phyloP scores from a whole-genome alignment of 2,113 vertebrate genomes.

The Meriones unguiculatus region DNA sequence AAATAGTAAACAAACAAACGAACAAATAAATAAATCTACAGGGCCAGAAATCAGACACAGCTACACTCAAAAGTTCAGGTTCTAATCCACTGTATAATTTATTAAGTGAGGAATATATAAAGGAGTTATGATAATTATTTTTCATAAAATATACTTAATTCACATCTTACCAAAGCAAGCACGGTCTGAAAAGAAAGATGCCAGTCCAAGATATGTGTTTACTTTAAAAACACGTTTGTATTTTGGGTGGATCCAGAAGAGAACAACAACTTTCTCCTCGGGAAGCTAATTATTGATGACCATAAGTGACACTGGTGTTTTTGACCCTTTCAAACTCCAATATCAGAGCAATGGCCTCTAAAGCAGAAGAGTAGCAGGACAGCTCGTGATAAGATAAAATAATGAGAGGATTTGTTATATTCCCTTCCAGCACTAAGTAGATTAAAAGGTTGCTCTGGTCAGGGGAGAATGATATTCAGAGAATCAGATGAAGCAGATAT shows the following conservation, averaged over 20 bases:
- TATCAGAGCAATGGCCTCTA: not conserved
- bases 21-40: not conserved
- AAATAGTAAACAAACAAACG: not conserved
- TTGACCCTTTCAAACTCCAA: not conserved
- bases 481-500: conserved; percentile 48
- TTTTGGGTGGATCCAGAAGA: not conserved
- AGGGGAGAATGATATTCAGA: conserved; percentile 37
- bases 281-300: not conserved
- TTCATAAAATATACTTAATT: not conserved
- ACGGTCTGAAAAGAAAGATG: not conserved
- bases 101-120: not conserved
- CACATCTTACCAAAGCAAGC: not conserved
- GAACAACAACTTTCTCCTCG: not conserved
- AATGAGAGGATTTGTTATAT: conserved; percentile 15
- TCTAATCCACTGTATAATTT: not conserved
- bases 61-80: not conserved
- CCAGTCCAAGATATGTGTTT: not conserved
- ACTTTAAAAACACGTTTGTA: not conserved
- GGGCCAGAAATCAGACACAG: not conserved
- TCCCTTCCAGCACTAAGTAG: not conserved
- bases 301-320: not conserved
- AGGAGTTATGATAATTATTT: not conserved
- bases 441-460: conserved; percentile 34
- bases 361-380: not conserved
- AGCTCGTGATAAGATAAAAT: conserved; percentile 55